Evolutionary conservation across 2,888 invertebrate genomes (phyloP).

Genomic region (Shargacucullia verbasci): DNA sequence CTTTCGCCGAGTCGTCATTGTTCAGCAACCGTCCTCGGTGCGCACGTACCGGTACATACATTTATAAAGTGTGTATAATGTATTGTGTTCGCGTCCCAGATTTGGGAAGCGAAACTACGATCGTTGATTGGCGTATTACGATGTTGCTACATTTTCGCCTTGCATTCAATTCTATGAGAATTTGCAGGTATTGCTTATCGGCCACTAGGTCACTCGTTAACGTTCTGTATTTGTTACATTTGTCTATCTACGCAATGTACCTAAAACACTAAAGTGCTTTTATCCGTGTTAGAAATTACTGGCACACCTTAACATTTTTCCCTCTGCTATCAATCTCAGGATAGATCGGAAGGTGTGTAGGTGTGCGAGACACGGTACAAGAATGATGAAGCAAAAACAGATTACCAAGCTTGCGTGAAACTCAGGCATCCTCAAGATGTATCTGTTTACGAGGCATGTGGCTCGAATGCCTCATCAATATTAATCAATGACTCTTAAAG

Average conservation of each 20-base stretch:
- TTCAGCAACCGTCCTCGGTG: slow-evolving; percentile 69
- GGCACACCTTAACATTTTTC: slow-evolving; percentile 27
- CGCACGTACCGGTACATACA: slow-evolving; percentile 73
- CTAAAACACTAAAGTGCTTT: slow-evolving; percentile 49
- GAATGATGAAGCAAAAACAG: slow-evolving; percentile 1
- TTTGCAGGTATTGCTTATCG: slow-evolving; percentile 80
- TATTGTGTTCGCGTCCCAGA: slow-evolving; percentile 82
- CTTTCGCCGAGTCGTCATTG: slow-evolving; percentile 76
- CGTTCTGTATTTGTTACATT: slow-evolving; percentile 63
- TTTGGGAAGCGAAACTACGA: slow-evolving; percentile 84
- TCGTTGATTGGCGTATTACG: slow-evolving; percentile 84
- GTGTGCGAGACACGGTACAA: background rate
- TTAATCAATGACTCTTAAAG: slow-evolving; percentile 26
- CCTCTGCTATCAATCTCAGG: slow-evolving; percentile 11
- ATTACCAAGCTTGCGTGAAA: background rate
- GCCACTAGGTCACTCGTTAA: slow-evolving; percentile 80
- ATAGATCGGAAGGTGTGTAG: slow-evolving; percentile 5
- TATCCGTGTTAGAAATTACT: slow-evolving; percentile 49
- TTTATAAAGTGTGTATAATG: slow-evolving; percentile 64
- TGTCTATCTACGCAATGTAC: slow-evolving; percentile 45
- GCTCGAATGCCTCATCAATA: slow-evolving; percentile 34
- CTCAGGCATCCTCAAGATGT: slow-evolving; percentile 1
- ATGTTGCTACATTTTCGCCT: slow-evolving; percentile 86
- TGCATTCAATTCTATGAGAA: slow-evolving; percentile 87
- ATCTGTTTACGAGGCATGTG: slow-evolving; percentile 14